Percentiles rank a stretch among this genome's conserved stretches.
phyloP scores from a whole-genome alignment of 2,113 vertebrate species.

The Actenoides hombroni region DNA sequence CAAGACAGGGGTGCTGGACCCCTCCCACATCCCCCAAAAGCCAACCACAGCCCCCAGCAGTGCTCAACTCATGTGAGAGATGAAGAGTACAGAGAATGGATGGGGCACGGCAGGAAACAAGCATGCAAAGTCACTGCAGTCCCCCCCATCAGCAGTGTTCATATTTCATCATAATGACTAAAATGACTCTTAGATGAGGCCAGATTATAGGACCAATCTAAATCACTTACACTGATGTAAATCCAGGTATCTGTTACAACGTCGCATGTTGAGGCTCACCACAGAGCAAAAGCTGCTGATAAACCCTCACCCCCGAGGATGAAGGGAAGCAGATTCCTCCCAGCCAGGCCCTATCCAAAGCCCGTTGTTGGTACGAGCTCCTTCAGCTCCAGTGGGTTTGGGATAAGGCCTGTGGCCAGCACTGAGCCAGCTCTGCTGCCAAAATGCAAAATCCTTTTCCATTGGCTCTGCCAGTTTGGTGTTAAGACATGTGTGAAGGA shows the following conservation, averaged over 20 bases:
- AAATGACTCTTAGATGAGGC: constrained; percentile 33
- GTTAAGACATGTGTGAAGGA: constrained; percentile 62
- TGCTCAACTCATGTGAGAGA: not conserved
- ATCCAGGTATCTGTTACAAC: constrained; percentile 54
- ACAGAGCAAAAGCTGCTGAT: constrained; percentile 15
- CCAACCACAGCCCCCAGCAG: not conserved
- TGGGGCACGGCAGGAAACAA: not conserved
- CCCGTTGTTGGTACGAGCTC: not conserved
- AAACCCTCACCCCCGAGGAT: not conserved
- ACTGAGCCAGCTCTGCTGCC: constrained; percentile 37
- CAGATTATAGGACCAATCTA: constrained; percentile 41
- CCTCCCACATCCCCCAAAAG: not conserved
- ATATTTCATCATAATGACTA: constrained; percentile 33
- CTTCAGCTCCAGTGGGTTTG: constrained; percentile 60
- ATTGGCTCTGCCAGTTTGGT: constrained; percentile 62
- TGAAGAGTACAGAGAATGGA: not conserved
- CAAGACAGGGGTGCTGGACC: not conserved
- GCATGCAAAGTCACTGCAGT: not conserved
- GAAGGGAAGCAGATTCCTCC: not conserved
- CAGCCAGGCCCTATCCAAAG: not conserved
- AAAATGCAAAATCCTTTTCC: constrained; percentile 67
- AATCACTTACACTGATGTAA: constrained; percentile 56
- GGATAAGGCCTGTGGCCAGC: not conserved
- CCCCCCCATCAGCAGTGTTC: not conserved
- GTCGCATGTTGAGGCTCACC: not conserved